Evolutionary conservation across 2,797 vertebrate species (phyloP).

Genomic region (Epinephelus coioides): DNA sequence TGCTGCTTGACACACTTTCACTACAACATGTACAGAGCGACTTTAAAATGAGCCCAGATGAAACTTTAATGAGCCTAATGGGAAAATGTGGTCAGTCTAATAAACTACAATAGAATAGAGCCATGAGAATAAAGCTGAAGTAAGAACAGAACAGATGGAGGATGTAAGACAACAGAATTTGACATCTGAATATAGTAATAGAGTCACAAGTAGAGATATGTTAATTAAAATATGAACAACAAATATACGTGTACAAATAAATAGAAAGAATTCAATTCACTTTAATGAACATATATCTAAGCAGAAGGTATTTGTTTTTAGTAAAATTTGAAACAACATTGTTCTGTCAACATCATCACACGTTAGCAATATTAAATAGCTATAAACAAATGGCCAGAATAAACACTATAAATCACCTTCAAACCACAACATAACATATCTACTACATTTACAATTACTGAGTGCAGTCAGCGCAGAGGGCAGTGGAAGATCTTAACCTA

Average conservation of each 20-base stretch:
- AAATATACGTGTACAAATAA: neutral
- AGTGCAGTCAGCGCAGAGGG: neutral
- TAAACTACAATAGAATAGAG: neutral
- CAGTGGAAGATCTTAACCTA: neutral
- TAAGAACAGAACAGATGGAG: neutral
- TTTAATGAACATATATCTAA: neutral
- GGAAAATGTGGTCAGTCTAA: neutral
- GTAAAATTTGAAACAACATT: neutral
- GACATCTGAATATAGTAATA: neutral
- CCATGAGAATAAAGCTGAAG: neutral
- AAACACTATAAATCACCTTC: neutral
- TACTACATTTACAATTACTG: too few relatives aligned
- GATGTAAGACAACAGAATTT: slow-evolving; percentile 5
- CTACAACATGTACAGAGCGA: neutral
- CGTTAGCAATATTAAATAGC: neutral
- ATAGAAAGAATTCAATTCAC: neutral
- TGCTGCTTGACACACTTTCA: neutral
- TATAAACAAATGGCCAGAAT: neutral
- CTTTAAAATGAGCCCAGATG: slow-evolving; percentile 2
- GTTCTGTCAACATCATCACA: neutral
- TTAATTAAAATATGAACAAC: neutral
- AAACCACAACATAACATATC: neutral
- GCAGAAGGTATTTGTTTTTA: slow-evolving; percentile 7
- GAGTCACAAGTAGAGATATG: neutral
- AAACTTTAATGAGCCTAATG: neutral